Conservation (phyloP, 2,797 vertebrate species). For the Liparis tanakae region DNA sequence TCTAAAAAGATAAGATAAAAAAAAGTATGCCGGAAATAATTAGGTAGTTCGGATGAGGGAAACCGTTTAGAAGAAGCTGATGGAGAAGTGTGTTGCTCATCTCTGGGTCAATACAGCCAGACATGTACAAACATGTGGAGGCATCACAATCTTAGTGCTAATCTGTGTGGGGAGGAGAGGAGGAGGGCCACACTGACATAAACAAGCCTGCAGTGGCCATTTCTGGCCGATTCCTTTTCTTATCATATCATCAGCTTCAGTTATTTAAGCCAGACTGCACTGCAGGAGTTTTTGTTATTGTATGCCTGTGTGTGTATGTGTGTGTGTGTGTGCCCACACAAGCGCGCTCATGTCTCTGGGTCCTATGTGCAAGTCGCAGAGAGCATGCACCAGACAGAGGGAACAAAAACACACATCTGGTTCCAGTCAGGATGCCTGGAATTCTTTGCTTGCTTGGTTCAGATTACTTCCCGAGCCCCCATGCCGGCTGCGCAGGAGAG, state of each 20-base stretch:
- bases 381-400: conserved; percentile 10
- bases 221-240: conserved; percentile 39
- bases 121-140: conserved; percentile 19
- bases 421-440: conserved; percentile 76
- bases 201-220: conserved; percentile 53
- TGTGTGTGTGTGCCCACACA: background rate
- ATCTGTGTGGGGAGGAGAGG: conserved; percentile 27
- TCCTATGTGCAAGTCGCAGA: conserved; percentile 18
- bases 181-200: conserved; percentile 33
- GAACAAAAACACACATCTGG: conserved; percentile 73
- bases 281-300: conserved; percentile 32
- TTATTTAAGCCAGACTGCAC: conserved; percentile 57
- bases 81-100: conserved; percentile 9
- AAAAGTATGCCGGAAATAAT: background rate
- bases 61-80: conserved; percentile 2
- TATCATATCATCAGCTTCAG: conserved; percentile 54
- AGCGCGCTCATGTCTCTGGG: conserved; percentile 18
- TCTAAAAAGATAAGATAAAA: conserved; percentile 2
- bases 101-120: conserved; percentile 15
- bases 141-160: conserved; percentile 29
- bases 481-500: conserved; percentile 59
- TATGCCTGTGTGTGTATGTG: background rate
- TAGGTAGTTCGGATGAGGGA: conserved; percentile 4
- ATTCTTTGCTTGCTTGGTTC: conserved; percentile 74
- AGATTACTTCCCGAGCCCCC: conserved; percentile 72